These are phyloP conservation scores for Orientallactaga sibirica DNA, from an alignment of 2,797 vertebrate species.

Conservation along the genomic window DNA sequence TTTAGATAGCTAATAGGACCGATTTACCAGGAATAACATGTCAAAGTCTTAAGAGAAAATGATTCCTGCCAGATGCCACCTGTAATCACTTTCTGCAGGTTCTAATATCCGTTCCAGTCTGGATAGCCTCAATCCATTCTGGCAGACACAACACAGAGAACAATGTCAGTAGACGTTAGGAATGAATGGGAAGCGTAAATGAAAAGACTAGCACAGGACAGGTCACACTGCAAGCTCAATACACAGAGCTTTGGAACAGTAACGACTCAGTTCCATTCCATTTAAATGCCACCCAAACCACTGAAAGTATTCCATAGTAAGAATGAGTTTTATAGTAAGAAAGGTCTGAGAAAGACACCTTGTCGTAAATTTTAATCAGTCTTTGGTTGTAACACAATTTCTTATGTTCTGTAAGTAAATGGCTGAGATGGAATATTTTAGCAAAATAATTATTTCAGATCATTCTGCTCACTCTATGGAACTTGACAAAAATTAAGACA, in stretches of 20 bases:
- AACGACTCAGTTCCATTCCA: constrained; percentile 33
- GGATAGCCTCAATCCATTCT: constrained; percentile 74
- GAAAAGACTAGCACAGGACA: constrained; percentile 47
- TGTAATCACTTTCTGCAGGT: constrained; percentile 77
- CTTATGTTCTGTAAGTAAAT: background rate
- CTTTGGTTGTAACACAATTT: background rate
- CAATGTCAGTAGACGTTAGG: constrained; percentile 64
- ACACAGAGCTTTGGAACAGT: background rate
- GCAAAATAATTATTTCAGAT: background rate
- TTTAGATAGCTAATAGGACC: constrained; percentile 79
- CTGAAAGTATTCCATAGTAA: constrained; percentile 42
- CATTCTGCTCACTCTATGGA: background rate
- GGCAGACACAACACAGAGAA: constrained; percentile 67
- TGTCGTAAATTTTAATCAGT: background rate
- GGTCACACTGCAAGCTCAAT: constrained; percentile 47
- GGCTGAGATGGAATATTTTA: background rate
- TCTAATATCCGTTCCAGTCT: constrained; percentile 67
- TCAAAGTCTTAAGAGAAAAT: constrained; percentile 81
- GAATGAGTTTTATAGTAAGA: constrained; percentile 1
- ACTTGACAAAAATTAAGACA: background rate
- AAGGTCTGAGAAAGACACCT: background rate
- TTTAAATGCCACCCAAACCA: constrained; percentile 26
- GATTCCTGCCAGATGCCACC: constrained; percentile 73
- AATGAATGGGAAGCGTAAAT: constrained; percentile 56
- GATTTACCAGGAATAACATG: constrained; percentile 72